These are phyloP conservation scores for Neolamprologus sp. DNA, from an alignment of 2,113 vertebrate genomes.

Conservation along the genomic window DNA sequence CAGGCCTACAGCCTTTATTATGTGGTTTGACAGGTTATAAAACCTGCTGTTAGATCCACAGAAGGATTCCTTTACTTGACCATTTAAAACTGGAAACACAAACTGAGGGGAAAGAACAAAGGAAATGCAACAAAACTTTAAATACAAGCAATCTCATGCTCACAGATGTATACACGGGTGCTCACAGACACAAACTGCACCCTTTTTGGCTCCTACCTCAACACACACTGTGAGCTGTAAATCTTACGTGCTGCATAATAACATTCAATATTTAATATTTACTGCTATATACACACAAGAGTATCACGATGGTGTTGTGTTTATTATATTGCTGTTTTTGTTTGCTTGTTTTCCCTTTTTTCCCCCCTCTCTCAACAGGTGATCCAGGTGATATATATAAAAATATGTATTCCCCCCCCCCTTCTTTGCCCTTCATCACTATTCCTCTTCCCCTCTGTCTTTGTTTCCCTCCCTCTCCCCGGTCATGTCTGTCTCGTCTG, in stretches of 20 bases:
- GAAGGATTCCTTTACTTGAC: neutral
- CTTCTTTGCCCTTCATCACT: neutral
- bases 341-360: neutral
- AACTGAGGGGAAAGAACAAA: neutral
- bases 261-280: neutral
- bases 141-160: neutral
- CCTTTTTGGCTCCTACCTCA: neutral
- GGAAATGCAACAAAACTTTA: neutral
- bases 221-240: neutral
- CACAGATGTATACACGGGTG: neutral
- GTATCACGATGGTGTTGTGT: neutral
- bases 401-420: neutral
- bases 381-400: neutral
- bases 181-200: neutral
- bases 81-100: neutral
- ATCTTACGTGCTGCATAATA: neutral
- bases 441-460: neutral
- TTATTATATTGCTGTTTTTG: neutral
- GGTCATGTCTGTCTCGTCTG: neutral
- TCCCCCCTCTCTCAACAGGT: rapidly evolving
- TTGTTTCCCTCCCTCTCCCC: neutral
- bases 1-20: neutral
- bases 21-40: neutral
- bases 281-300: neutral
- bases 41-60: neutral